These are phyloP conservation scores for Drosophila paramelanica DNA, from an alignment of 2,888 invertebrate genomes.

Conservation along the genomic window DNA sequence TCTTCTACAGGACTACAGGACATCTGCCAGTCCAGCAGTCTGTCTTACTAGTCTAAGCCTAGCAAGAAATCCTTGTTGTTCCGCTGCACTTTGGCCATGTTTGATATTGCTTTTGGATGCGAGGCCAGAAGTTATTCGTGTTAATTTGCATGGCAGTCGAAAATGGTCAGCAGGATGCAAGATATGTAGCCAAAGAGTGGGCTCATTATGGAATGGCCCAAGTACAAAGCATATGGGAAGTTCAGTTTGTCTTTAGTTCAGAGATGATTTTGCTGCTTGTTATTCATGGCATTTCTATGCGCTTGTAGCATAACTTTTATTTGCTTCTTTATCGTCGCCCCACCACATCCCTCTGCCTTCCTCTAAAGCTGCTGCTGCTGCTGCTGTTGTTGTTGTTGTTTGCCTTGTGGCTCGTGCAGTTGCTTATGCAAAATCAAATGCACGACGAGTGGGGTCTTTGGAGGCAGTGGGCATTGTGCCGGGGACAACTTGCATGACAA, in stretches of 20 bases:
- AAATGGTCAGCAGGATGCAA: constrained; percentile 24
- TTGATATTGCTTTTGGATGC: constrained; percentile 14
- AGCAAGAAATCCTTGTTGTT: neutral
- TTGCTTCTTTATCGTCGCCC: constrained; percentile 22
- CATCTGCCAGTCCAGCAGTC: neutral
- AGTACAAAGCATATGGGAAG: constrained; percentile 1
- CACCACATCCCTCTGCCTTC: neutral
- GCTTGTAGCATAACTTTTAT: constrained; percentile 68
- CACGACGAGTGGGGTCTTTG: neutral
- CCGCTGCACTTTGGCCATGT: constrained; percentile 9
- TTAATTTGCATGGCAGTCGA: constrained; percentile 60
- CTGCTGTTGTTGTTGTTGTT: neutral
- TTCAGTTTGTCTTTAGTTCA: constrained; percentile 9
- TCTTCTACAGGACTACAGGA: neutral
- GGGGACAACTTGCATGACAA: constrained; percentile 61
- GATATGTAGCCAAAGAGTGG: constrained; percentile 5
- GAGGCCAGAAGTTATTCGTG: constrained; percentile 15
- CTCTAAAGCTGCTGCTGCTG: constrained; percentile 5
- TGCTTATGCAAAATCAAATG: constrained; percentile 58
- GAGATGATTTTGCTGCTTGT: constrained; percentile 51
- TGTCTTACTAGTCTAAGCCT: neutral
- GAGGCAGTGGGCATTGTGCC: neutral
- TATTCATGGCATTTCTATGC: constrained; percentile 70
- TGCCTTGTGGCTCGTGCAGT: constrained; percentile 22
- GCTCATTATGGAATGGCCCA: constrained; percentile 48